Conservation (phyloP, 1,140 invertebrate genomes). For the Aphelinus certus region DNA sequence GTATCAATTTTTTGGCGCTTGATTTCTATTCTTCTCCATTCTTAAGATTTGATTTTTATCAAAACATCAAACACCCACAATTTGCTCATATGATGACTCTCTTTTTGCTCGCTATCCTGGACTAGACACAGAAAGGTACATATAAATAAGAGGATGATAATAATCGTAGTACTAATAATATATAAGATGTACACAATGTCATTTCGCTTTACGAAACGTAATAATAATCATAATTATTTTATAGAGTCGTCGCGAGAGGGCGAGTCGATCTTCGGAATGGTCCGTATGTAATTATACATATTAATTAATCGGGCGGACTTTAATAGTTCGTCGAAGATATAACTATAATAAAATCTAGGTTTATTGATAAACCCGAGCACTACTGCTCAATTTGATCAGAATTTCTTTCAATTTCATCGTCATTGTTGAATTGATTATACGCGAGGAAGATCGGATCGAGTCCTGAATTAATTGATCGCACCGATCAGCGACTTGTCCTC, state of each 20-base stretch:
- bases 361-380: background rate
- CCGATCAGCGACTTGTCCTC: background rate
- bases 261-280: slow-evolving; percentile 28
- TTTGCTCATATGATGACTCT: slow-evolving; percentile 19
- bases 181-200: slow-evolving; percentile 31
- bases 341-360: background rate
- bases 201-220: slow-evolving; percentile 12
- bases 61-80: background rate
- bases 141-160: slow-evolving; percentile 56
- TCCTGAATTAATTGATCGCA: slow-evolving; percentile 4
- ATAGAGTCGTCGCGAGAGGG: slow-evolving; percentile 28
- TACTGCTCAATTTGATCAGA: background rate
- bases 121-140: slow-evolving; percentile 64
- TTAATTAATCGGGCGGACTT: slow-evolving; percentile 9
- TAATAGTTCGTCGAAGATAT: too few relatives aligned
- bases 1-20: background rate
- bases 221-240: slow-evolving; percentile 28
- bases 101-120: slow-evolving; percentile 48
- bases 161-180: slow-evolving; percentile 32
- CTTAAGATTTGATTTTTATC: background rate
- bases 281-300: slow-evolving; percentile 8
- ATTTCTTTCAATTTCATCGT: background rate
- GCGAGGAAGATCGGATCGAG: slow-evolving; percentile 20
- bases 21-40: background rate
- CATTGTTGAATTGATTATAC: slow-evolving; percentile 13